A percentile compares a stretch with the other conserved stretches of the same genome.
These are phyloP conservation scores for Nerophis ophidion DNA, from an alignment of 2,113 vertebrate genomes.

Conservation along the genomic window DNA sequence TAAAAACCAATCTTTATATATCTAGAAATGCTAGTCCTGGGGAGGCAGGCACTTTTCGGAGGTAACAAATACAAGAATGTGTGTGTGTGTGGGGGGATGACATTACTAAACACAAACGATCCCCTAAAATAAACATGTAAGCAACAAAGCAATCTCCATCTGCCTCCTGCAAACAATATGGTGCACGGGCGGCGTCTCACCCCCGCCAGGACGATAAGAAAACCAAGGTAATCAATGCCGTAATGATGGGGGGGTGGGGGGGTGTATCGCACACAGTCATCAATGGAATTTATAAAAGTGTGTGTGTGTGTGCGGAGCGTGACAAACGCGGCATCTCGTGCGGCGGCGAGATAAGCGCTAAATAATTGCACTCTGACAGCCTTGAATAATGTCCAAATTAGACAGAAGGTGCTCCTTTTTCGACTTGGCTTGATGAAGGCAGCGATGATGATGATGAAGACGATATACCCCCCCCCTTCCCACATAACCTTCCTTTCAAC, in stretches of 20 bases:
- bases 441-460: constrained; percentile 41
- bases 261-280: constrained; percentile 69
- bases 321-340: constrained; percentile 75
- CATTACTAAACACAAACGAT: constrained; percentile 65
- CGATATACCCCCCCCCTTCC: constrained; percentile 8
- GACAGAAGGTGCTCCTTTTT: constrained; percentile 73
- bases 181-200: constrained; percentile 19
- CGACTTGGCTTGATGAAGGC: constrained; percentile 58
- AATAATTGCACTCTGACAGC: constrained; percentile 78
- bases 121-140: constrained; percentile 62
- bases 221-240: constrained; percentile 68
- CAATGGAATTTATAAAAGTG: constrained; percentile 66
- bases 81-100: constrained; percentile 46
- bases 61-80: neutral
- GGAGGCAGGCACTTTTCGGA: no score
- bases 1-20: no score
- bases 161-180: constrained; percentile 47
- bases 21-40: no score
- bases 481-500: neutral
- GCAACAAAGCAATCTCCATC: constrained; percentile 63
- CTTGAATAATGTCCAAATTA: constrained; percentile 79
- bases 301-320: constrained; percentile 45
- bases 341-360: constrained; percentile 75
- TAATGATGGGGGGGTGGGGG: constrained; percentile 57
- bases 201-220: constrained; percentile 42